Evolutionary conservation across 2,113 vertebrate genomes (phyloP), one percentile per base, ranked within the genome.

Genomic region (Setophaga coronata): DNA sequence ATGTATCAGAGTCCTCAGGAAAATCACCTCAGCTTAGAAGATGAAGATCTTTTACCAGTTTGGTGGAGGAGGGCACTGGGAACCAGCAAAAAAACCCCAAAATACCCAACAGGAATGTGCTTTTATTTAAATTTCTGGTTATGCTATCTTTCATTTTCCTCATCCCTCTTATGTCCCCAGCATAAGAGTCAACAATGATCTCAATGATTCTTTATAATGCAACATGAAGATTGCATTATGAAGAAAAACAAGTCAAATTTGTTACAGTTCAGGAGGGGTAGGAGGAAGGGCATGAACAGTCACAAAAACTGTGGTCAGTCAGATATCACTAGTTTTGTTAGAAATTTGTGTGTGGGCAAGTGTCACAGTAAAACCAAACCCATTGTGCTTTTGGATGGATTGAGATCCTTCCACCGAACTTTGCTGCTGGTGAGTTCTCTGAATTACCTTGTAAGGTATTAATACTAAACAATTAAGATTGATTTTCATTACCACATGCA

Each of bases 351-450:
- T 40, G 65, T 50, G 36, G 48, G 21, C 56, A 80, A 51, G 33
- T 28, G 20, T 43, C 17, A 8, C 10, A 34, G 56, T 74, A 50
- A 66, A 95, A 64, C 38, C 51, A 70, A 83, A 66, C 33, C n/a
- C 38, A 58, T 17, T 2, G 2, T 78, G 48, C 14, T 71, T 43
- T 53, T 43, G 54, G 43, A 48, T 61, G n/a, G 45, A 42, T 17
- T 20, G 43, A 82, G 11, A 9, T 8, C 42, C 20, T 17, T 48
- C 24, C 8, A 6, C 6, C 70, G 86, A 77, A 33, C 17, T 64
- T 24, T 17, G 31, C 53, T 64, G 57, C n/a, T 0, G 0, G 0
- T 15, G 64, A 83, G 7, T 90, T 83, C 38, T 81, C 56, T 70
- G 67, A 83, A 72, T 54, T 38, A 58, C 26, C 21, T 14, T 29